phyloP scores from a whole-genome alignment of 37 sponge, comb jelly and placozoan species.

The Ianthella basta region DNA sequence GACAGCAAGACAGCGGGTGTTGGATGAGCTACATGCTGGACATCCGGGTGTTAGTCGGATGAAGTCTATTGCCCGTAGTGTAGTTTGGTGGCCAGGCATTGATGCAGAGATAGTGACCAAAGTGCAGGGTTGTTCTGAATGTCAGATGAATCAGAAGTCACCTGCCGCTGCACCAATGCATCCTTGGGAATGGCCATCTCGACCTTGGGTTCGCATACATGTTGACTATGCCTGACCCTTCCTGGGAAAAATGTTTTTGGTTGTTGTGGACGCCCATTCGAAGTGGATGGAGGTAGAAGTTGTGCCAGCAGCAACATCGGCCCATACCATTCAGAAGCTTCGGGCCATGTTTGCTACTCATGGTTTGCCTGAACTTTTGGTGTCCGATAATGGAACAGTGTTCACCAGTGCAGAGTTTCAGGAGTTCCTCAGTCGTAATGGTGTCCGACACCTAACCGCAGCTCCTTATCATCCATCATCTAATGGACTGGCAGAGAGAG shows the following conservation, averaged over 20 bases:
- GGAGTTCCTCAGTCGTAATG: slow-evolving; percentile 18
- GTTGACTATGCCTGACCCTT: slow-evolving; percentile 21
- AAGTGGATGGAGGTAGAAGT: slow-evolving; percentile 40
- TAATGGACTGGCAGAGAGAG: slow-evolving; percentile 43
- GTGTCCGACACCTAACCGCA: slow-evolving; percentile 17
- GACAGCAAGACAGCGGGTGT: background rate
- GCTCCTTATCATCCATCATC: slow-evolving; percentile 43
- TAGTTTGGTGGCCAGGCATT: slow-evolving; percentile 25
- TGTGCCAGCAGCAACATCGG: slow-evolving; percentile 27
- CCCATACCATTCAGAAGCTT: slow-evolving; percentile 21
- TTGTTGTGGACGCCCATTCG: slow-evolving; percentile 32
- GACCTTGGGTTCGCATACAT: slow-evolving; percentile 15
- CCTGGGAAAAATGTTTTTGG: slow-evolving; percentile 20
- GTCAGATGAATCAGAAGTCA: background rate
- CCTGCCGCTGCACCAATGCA: slow-evolving; percentile 8
- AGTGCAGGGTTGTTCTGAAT: background rate
- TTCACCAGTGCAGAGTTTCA: slow-evolving; percentile 31
- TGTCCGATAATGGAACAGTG: slow-evolving; percentile 25
- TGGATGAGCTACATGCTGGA: background rate
- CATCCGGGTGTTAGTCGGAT: slow-evolving; percentile 1
- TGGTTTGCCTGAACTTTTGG: slow-evolving; percentile 30
- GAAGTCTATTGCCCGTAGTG: slow-evolving; percentile 7
- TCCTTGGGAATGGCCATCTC: slow-evolving; percentile 34
- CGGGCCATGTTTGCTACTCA: slow-evolving; percentile 30
- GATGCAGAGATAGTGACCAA: background rate